phyloP scores from a whole-genome alignment of 2,888 invertebrate genomes.

The Ophioninae sp. region DNA sequence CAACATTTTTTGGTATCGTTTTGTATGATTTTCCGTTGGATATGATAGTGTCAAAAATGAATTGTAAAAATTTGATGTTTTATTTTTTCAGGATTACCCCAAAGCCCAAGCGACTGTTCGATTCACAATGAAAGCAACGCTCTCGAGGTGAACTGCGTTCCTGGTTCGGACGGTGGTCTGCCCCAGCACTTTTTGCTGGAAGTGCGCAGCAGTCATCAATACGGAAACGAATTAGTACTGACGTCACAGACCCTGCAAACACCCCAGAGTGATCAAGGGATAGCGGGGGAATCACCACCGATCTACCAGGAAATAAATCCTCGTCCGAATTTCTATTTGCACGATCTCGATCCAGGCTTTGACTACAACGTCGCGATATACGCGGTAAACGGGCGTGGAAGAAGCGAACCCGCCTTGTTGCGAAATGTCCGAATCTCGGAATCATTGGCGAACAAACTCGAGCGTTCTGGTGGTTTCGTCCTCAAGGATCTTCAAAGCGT shows the following conservation, averaged over 20 bases:
- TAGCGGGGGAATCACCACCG: constrained; percentile 69
- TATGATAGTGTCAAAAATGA: too few species aligned
- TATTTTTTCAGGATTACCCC: constrained; percentile 86
- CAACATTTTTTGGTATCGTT: too few species aligned
- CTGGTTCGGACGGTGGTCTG: constrained; percentile 91
- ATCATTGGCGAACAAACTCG: constrained; percentile 71
- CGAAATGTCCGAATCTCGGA: constrained; percentile 83
- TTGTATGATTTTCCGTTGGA: too few species aligned
- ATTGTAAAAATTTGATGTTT: constrained; percentile 2
- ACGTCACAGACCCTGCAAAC: constrained; percentile 79
- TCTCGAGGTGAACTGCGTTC: constrained; percentile 87
- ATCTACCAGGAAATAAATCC: constrained; percentile 77
- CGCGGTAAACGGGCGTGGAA: constrained; percentile 91
- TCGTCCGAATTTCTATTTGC: constrained; percentile 87
- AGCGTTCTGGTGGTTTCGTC: constrained; percentile 69
- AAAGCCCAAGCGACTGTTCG: constrained; percentile 89
- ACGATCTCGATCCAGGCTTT: constrained; percentile 88
- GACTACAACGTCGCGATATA: constrained; percentile 91
- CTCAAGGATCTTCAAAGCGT: constrained; percentile 75
- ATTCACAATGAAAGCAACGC: constrained; percentile 86
- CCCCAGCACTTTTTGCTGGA: constrained; percentile 92
- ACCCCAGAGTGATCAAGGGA: constrained; percentile 70
- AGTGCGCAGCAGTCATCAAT: constrained; percentile 81
- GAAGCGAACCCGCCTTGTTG: constrained; percentile 88
- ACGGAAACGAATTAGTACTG: constrained; percentile 77